Base-by-base conservation (phyloP, 23 tunicate species). In the Styela clava region DNA sequence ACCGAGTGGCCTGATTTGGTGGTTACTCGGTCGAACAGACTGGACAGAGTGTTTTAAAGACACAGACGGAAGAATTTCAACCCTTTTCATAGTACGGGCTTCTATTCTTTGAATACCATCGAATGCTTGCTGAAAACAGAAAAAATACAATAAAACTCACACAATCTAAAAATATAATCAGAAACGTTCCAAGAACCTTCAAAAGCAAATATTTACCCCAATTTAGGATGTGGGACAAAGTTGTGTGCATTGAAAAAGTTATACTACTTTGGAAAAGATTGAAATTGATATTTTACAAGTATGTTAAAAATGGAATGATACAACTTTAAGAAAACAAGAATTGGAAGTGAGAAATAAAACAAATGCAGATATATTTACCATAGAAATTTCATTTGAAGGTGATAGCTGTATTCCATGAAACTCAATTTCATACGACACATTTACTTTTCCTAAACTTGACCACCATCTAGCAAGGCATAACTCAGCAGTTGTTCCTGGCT, bases 401-500 rank as follows among this genome's bases (percentile, higher is more conserved):
- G 84, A 34, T 1, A 89, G 80, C 63, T 69, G 81, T 9, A 93
- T 69, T 2, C 98, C 98, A 67, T 73, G 84, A 44, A 87, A 87
- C 51, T 84, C 69, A 31, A 93, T 33, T 27, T 78, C 51, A 68
- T 85, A 93, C 12, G 89, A 84, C 34, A 88, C 36, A 20, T 62
- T 44, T 0, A 81, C 89, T 7, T 80, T 84, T 21, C 98, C 98
- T 18, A 79, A 51, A 34, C 82, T 85, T n/a, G 92, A 68, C 98
- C 98, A 93, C 98, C 98, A 93, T 29, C 98, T 52, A 12, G 98
- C 98, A 31, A 93, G 78, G 64, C 98, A 93, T 16, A 93, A 32
- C 64, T 93, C 98, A 16, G 79, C 35, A 0, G 88, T 78, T 2
- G 69, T 21, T 31, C 93, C 93, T 1, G 86, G 86, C 98, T 92